Evolutionary conservation across 2,888 invertebrate species (phyloP), one percentile per base, ranked within the genome.

Genomic region (Andrena marginata): DNA sequence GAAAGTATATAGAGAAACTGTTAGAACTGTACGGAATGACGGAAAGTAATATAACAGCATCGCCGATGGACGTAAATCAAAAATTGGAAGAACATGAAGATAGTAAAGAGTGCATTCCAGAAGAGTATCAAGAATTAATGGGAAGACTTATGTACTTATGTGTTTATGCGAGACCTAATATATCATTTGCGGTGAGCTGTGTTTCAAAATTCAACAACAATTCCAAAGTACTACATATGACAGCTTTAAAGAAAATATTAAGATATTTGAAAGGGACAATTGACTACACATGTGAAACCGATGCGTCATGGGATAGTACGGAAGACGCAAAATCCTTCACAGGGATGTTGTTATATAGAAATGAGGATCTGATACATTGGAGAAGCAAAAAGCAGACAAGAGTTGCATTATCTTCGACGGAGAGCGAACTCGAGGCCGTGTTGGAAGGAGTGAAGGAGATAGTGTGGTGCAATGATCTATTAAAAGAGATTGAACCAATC

Each of bases 401-500:
- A 8, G 72, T 67, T 2, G 72, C 77, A 0, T 62, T 72, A 16
- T 72, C 72, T 3, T 78, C 77, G 1, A 68, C 51, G 0, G 33
- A 33, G 33, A 33, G 8, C 0, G 33, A 33, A 33, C 33, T 33
- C 8, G 33, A 33, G 33, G 33, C 77, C 0, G 54, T 71, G 65
- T 1, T 77, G 1, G 67, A 77, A 51, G 71, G 65, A 1, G 8
- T 78, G 35, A 68, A 78, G 16, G 68, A 78, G 2, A 29, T 54
- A 1, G 20, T 62, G 10, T 72, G 67, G 77, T 20, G 5, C 0
- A 29, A 33, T 35, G 60, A 62, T 42, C 1, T 78, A 3, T n/a
- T 78, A 42, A 35, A 42, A 4, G 68, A 78, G 23, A 56, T 78
- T n/a, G n/a, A n/a, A n/a, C n/a, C n/a, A n/a, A n/a, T n/a, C n/a